Evolutionary conservation across 1,140 invertebrate genomes (phyloP).

Genomic region (Drosophila lacteicornis): DNA sequence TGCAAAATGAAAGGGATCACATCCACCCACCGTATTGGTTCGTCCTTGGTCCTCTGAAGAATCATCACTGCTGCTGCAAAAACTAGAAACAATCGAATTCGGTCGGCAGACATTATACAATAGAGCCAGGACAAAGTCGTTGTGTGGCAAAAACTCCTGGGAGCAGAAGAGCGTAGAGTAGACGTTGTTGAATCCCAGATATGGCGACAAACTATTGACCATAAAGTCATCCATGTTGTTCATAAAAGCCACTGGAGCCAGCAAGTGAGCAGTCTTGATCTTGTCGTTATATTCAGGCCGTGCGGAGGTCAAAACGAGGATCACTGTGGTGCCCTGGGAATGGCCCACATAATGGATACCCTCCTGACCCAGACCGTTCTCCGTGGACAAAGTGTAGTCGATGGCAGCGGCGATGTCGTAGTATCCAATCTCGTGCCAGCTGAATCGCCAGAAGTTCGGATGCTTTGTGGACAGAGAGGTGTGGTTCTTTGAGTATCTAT

Average conservation of each 20-base stretch:
- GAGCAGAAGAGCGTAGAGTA: constrained; percentile 57
- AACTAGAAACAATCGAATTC: constrained; percentile 65
- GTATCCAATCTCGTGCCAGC: constrained; percentile 89
- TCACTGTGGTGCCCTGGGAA: constrained; percentile 86
- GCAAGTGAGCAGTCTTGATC: constrained; percentile 86
- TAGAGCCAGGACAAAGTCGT: constrained; percentile 50
- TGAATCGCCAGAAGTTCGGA: constrained; percentile 84
- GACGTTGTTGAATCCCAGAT: constrained; percentile 67
- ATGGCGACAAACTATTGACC: constrained; percentile 35
- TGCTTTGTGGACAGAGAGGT: constrained; percentile 79
- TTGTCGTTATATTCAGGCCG: constrained; percentile 89
- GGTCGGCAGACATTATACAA: constrained; percentile 85
- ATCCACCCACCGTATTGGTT: constrained; percentile 19
- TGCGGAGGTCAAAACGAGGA: constrained; percentile 87
- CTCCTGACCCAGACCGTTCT: constrained; percentile 83
- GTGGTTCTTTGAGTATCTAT: constrained; percentile 87
- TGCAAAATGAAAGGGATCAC: constrained; percentile 80
- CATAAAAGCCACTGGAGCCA: constrained; percentile 87
- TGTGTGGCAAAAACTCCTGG: constrained; percentile 55
- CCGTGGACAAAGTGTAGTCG: constrained; percentile 86
- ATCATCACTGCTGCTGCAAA: constrained; percentile 22
- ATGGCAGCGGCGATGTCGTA: constrained; percentile 90
- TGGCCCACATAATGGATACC: constrained; percentile 85
- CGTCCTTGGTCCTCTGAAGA: neutral
- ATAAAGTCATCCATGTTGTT: constrained; percentile 29